Evolutionary conservation across 2,113 vertebrate species (phyloP), one percentile per base, ranked within the genome.

Genomic region (Atherinomorus stipes): DNA sequence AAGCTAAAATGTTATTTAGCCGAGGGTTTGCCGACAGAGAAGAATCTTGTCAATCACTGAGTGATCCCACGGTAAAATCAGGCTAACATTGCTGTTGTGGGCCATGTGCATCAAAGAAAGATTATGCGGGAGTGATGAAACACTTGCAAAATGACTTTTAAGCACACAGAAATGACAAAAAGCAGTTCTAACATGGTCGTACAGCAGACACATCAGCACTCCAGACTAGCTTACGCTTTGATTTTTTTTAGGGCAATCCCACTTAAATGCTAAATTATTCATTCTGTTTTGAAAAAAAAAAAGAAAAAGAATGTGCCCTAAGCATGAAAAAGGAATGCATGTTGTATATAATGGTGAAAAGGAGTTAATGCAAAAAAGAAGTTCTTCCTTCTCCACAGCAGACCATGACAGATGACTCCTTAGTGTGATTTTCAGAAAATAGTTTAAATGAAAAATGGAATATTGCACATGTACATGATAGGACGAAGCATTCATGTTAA

Each of bases 251-350:
- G 73, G 54, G 63, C 67, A 69, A 54, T 76, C 78, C 52, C 60
- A 76, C 74, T 85, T 75, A 69, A 54, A 73, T 53, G 51, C 49
- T 83, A 74, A 91, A 89, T 84, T 78, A 85, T 90, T 90, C 63
- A 89, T 51, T 37, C 58, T 80, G 74, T 84, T 73, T 72, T 80
- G 11, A 37, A 64, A 69, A 16, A 15, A 1, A 19, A 15, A n/a
- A 47, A 47, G 31, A 19, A 15, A n/a, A 47, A 47, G 31, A 37
- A 28, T 56, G 26, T 53, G 42, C 31, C 21, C 15, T 38, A 19
- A 49, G 56, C 66, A 16, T 70, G 37, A 58, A 26, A 76, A 53
- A 31, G 54, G 56, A 67, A 28, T 7, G 23, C 47, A 54, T n/a
- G n/a, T n/a, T 26, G 31, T 40, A 58, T 56, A 64, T 58, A 19